Base-by-base conservation (phyloP, 2,888 invertebrate species). In the Sminthurinus aureus region DNA sequence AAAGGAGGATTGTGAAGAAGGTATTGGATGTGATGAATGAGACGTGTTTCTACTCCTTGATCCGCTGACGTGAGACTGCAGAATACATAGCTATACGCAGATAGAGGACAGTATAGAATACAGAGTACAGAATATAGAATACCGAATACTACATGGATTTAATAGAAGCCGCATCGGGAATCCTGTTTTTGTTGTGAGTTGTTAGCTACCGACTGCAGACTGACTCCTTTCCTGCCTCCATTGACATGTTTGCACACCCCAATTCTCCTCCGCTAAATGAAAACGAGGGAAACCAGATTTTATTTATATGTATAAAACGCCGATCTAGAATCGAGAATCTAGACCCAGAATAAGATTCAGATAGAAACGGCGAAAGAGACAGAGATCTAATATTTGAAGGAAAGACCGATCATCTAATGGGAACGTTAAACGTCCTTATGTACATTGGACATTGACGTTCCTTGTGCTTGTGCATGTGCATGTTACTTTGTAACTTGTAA, bases 21-120 rank as follows among this genome's bases (percentile, higher is more conserved):
- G 18, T 9, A 69, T 52, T 71, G 71, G 24, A 71, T 71, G 71
- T 71, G 71, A 71, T 71, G 71, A 71, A 71, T 71, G 71, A 71
- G 71, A 24, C 24, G 20, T 71, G 71, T 71, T 71, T 71, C 71
- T 71, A 24, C 71, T 71, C 24, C 24, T 20, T 71, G 71, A 71
- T 71, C 69, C 20, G 20, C 9, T 22, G 20, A 64, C 67, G 9
- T 20, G n/a, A 67, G n/a, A 67, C 22, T 67, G 67, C n/a, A 22
- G 11, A 67, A 67, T 67, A 67, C 67, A 64, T n/a, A 64, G 3
- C 2, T n/a, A 64, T 9, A 64, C 9, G 38, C 6, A 38, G 1
- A 38, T 1, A 38, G 6, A 38, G 38, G 1, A 38, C 38, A 38
- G 38, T 38, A 38, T 6, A 38, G 1, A 4, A 6, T 38, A 38